These are phyloP conservation scores for Apodemia mormo DNA, from an alignment of 2,888 invertebrate genomes.

Conservation along the genomic window DNA sequence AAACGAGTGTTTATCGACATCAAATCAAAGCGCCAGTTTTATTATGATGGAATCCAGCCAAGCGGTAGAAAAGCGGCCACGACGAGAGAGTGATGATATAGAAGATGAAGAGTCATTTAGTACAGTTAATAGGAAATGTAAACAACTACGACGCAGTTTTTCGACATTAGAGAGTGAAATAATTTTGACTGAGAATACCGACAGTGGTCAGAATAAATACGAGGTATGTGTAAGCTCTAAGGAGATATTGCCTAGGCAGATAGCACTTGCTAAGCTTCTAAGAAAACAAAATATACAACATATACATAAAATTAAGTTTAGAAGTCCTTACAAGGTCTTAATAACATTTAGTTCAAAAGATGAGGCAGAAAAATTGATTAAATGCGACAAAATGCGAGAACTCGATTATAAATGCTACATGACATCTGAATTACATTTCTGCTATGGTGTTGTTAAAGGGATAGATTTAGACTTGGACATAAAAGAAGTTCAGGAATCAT, in stretches of 20 bases:
- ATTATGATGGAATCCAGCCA: not conserved
- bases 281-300: not conserved
- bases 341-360: not conserved
- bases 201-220: not conserved
- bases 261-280: not conserved
- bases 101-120: too few species aligned
- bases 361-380: not conserved
- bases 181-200: too few species aligned
- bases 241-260: not conserved
- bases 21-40: not conserved
- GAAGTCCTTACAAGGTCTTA: not conserved
- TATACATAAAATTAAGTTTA: slow-evolving; percentile 1
- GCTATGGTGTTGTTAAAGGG: not conserved
- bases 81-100: not conserved
- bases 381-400: not conserved
- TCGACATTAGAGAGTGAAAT: not conserved
- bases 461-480: not conserved
- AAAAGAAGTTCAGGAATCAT: not conserved
- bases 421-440: not conserved
- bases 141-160: slow-evolving; percentile 4
- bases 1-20: not conserved
- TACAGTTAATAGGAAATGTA: not conserved
- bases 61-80: not conserved
- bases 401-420: not conserved
- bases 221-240: not conserved